Percentiles rank a stretch among this genome's conserved stretches.
Conservation (phyloP, 2,888 invertebrate genomes). For the Perdita meconis region DNA sequence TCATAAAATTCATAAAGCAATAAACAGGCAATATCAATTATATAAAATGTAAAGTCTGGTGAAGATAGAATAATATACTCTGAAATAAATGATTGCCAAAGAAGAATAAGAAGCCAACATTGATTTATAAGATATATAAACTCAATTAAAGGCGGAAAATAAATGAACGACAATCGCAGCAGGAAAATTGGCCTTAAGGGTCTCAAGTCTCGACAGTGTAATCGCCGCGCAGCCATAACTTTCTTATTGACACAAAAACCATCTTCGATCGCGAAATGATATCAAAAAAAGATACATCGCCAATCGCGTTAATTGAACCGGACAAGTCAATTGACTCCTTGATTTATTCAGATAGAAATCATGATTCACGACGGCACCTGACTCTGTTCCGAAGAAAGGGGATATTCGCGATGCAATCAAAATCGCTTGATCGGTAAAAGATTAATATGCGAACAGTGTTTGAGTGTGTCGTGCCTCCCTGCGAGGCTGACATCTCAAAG, state of each 20-base stretch:
- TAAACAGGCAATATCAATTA: too few relatives aligned
- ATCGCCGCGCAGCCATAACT: background rate
- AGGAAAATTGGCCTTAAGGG: too few relatives aligned
- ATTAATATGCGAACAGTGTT: slow-evolving; percentile 8
- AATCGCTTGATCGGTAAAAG: background rate
- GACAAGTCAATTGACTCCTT: slow-evolving; percentile 42
- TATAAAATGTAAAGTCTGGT: too few relatives aligned
- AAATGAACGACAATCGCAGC: too few relatives aligned
- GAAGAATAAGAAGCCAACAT: too few relatives aligned
- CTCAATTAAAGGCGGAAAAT: too few relatives aligned
- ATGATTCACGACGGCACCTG: slow-evolving; percentile 27
- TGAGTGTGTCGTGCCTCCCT: background rate
- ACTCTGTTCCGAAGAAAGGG: background rate
- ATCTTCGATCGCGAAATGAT: slow-evolving; percentile 20
- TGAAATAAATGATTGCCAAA: too few relatives aligned
- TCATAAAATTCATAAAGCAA: too few relatives aligned
- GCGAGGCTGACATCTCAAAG: background rate
- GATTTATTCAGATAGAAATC: slow-evolving; percentile 38
- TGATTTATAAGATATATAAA: too few relatives aligned
- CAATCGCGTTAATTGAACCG: slow-evolving; percentile 40
- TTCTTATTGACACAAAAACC: background rate
- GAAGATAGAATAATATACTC: too few relatives aligned
- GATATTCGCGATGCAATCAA: background rate
- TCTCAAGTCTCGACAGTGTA: too few relatives aligned
- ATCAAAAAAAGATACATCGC: slow-evolving; percentile 14